Percentiles rank a stretch among this genome's conserved stretches.
phyloP scores from a whole-genome alignment of 2,113 vertebrate species.

The Sardina pilchardus region DNA sequence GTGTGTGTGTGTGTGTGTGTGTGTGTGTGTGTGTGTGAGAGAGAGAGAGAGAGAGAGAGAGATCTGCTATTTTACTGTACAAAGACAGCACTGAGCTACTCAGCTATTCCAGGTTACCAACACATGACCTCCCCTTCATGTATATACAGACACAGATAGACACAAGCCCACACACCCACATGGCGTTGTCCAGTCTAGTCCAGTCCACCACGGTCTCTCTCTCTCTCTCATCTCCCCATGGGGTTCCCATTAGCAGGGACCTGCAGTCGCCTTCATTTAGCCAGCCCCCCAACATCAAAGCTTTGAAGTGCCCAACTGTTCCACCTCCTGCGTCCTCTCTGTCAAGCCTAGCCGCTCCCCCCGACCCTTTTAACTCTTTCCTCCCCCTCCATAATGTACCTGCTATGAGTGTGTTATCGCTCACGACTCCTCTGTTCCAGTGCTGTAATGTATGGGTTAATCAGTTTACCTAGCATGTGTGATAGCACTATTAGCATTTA shows the following conservation, averaged over 20 bases:
- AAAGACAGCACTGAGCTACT: background rate
- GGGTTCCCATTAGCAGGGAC: slow-evolving; percentile 76
- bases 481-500: too few relatives aligned
- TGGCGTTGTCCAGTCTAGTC: slow-evolving; percentile 43
- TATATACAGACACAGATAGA: slow-evolving; percentile 30
- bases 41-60: background rate
- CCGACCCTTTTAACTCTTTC: slow-evolving; percentile 49
- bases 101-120: background rate
- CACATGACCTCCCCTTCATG: background rate
- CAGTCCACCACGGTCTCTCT: slow-evolving; percentile 54
- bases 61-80: background rate
- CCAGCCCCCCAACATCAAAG: slow-evolving; percentile 73
- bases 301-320: slow-evolving; percentile 68
- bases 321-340: slow-evolving; percentile 47
- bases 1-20: slow-evolving; percentile 7
- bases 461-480: background rate
- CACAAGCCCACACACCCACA: slow-evolving; percentile 47
- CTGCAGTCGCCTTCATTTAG: slow-evolving; percentile 77
- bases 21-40: background rate
- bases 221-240: slow-evolving; percentile 75
- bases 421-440: background rate
- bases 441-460: background rate
- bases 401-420: background rate
- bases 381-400: background rate
- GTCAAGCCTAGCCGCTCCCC: slow-evolving; percentile 42